Base-by-base conservation (phyloP, 2,888 invertebrate genomes). In the Morpho deidamia region DNA sequence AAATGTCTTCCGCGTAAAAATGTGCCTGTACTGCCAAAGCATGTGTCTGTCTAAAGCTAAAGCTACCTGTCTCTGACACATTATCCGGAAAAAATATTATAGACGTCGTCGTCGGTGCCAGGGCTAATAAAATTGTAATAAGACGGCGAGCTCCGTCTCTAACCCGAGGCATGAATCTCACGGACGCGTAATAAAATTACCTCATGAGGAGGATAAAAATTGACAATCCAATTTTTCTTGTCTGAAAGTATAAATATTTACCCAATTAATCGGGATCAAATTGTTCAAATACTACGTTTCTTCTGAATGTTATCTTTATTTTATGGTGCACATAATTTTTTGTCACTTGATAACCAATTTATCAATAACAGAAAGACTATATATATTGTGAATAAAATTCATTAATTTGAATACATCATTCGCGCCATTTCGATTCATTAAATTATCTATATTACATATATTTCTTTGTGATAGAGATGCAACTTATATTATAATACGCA, bases 71-170 rank as follows among this genome's bases (percentile, higher is more conserved):
- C 56, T 51, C 44, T 34, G 23, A 51, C 35, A 74, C 70, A 75
- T 80, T 75, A 78, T 80, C 75, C 72, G 66, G 69, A 70, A 76
- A 78, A 83, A 79, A 78, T 82, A 80, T 78, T 76, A 74, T 75
- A 72, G 72, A 72, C 70, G 68, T 66, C 71, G 71, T 62, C 64
- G 66, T 61, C 71, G 70, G 64, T 71, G 71, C 70, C 67, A 65
- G 59, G 64, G 67, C 73, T 83, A 82, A 81, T 85, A 85, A 85
- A 87, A 86, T 76, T 71, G 84, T 81, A 85, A 85, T 85, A 84
- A 84, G 75, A 73, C 68, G 74, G 67, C 69, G 71, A 68, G 71
- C 68, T 69, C 65, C 67, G 62, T 67, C 63, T 63, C 68, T 66
- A 69, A 75, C 78, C 75, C 63, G 70, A 59, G 78, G 76, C 78